A percentile compares a stretch with the other conserved stretches of the same genome.
phyloP scores from a whole-genome alignment of 2,888 invertebrate genomes.

The Drosophila imparisetae region DNA sequence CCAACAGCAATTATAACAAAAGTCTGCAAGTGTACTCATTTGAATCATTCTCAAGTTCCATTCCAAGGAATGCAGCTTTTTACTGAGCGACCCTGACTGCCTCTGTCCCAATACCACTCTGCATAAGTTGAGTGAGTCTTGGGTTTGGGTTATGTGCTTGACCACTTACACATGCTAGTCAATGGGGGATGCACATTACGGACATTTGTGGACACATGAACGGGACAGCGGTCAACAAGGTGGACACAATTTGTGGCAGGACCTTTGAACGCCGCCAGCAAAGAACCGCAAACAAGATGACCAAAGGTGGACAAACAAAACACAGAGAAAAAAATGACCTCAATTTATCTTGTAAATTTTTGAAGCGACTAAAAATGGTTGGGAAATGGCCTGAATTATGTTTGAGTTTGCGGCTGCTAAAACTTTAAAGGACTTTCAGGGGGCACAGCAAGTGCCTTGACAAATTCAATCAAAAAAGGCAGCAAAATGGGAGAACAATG shows the following conservation, averaged over 20 bases:
- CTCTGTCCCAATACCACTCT: not conserved
- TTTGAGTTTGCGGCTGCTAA: slow-evolving; percentile 43
- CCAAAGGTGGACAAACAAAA: slow-evolving; percentile 60
- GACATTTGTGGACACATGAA: slow-evolving; percentile 79
- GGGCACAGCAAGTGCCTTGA: slow-evolving; percentile 54
- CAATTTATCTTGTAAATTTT: slow-evolving; percentile 83
- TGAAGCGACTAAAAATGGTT: slow-evolving; percentile 19
- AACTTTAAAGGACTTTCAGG: slow-evolving; percentile 53
- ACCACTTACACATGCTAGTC: slow-evolving; percentile 75
- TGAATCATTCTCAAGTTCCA: slow-evolving; percentile 41
- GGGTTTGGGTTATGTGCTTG: slow-evolving; percentile 41
- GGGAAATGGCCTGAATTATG: slow-evolving; percentile 60
- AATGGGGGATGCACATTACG: slow-evolving; percentile 82
- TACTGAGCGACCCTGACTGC: slow-evolving; percentile 4
- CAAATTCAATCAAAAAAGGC: slow-evolving; percentile 71
- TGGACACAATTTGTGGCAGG: slow-evolving; percentile 74
- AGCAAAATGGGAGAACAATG: slow-evolving; percentile 31
- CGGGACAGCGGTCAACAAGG: slow-evolving; percentile 75
- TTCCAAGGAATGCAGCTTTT: slow-evolving; percentile 16
- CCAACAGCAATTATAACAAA: not conserved
- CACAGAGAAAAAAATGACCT: slow-evolving; percentile 81
- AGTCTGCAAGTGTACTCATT: slow-evolving; percentile 41
- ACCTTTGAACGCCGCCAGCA: slow-evolving; percentile 47
- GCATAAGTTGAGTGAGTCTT: slow-evolving; percentile 28
- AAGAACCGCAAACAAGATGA: slow-evolving; percentile 48